Evolutionary conservation across 92 coral and sea anemone genomes (phyloP).

Genomic region (Meandrina meandrites): DNA sequence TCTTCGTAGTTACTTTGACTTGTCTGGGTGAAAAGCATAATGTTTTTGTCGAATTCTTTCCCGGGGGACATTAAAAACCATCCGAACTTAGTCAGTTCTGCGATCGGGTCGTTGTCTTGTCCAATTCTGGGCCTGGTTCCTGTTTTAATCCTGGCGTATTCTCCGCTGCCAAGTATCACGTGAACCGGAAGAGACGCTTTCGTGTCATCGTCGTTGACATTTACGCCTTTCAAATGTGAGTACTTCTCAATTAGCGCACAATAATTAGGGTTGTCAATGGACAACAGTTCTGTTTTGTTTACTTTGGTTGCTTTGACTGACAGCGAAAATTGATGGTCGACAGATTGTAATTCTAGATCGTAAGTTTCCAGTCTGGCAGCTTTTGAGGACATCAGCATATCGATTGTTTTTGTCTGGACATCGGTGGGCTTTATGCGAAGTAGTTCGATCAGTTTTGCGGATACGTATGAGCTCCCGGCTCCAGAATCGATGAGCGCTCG

Average conservation of each 20-base stretch:
- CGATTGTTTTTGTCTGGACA: conserved; percentile 36
- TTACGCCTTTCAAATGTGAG: conserved; percentile 50
- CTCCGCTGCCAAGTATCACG: conserved; percentile 50
- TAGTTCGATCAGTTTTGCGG: conserved; percentile 37
- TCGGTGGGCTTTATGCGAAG: conserved; percentile 39
- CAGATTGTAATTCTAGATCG: conserved; percentile 45
- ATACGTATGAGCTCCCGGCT: conserved; percentile 61
- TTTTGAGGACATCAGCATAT: conserved; percentile 62
- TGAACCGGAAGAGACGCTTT: conserved; percentile 46
- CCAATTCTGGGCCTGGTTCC: conserved; percentile 52
- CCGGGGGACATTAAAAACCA: conserved; percentile 58
- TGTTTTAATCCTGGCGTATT: conserved; percentile 50
- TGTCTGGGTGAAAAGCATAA: conserved; percentile 50
- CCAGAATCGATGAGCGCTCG: conserved; percentile 59
- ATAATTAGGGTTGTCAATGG: conserved; percentile 66
- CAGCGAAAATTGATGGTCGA: conserved; percentile 54
- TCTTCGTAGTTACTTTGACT: conserved; percentile 47
- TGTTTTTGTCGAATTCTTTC: conserved; percentile 24
- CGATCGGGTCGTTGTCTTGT: conserved; percentile 37
- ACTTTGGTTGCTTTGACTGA: conserved; percentile 62
- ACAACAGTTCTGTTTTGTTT: conserved; percentile 62
- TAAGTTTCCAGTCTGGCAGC: conserved; percentile 41
- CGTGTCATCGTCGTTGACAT: conserved; percentile 52
- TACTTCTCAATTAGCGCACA: conserved; percentile 38
- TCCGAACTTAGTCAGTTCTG: conserved; percentile 54